Evolutionary conservation across 1,140 invertebrate species (phyloP), one percentile per base, ranked within the genome.

Genomic region (Papilio xuthus): DNA sequence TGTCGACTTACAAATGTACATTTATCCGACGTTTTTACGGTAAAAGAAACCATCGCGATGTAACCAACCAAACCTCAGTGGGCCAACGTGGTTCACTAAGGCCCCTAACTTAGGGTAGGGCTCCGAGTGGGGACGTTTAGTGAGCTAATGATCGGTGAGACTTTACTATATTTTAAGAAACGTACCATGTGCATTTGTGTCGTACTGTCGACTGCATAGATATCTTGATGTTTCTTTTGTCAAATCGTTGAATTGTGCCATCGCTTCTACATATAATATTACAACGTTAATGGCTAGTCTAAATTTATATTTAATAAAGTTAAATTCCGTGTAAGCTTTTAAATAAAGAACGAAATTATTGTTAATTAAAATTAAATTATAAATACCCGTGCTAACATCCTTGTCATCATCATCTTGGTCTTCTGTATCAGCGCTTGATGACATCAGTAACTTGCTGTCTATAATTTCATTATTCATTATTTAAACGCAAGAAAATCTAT

Each of bases 151-250:
- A n/a, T n/a, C n/a, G n/a, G n/a, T n/a, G n/a, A n/a, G n/a, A n/a
- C n/a, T n/a, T 44, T 42, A 42, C 2, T 72, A 44, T 20, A 42
- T 44, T 20, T 71, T 42, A 4, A 15, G 26, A 3, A n/a, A n/a
- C 69, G 50, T 18, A 73, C 71, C 71, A 73, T 73, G 37, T 3
- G 71, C 41, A 7, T 44, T 26, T 12, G 72, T 74, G 3, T 74
- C 72, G 37, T 74, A 74, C 10, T 74, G 72, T 56, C 50, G 23
- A 56, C 47, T 53, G 47, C 72, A 74, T 0, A 74, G 28, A 74
- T 74, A 74, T 50, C 47, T 26, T 4, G 72, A 74, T 0, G 72
- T 53, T n/a, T 74, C 72, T 6, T 26, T 74, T 37, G 47, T 47
- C 50, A 74, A 73, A 60, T 60, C 56, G 71, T 73, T 73, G 13